Conservation (phyloP, 2,888 invertebrate species). For the Cephonodes hylas region DNA sequence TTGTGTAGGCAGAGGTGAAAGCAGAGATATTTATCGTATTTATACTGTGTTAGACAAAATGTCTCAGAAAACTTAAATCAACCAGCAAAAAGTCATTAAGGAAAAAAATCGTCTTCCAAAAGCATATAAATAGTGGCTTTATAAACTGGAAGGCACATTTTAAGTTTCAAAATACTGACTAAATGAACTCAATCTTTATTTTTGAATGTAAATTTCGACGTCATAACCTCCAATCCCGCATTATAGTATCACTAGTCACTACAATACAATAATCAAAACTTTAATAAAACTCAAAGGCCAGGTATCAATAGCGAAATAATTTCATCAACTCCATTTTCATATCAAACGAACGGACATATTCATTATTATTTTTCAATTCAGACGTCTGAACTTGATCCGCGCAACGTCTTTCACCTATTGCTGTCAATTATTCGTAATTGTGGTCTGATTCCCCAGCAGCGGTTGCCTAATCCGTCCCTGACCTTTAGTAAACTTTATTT, state of each 20-base stretch:
- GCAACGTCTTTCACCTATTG: constrained; percentile 16
- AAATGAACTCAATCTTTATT: no score
- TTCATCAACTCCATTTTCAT: background rate
- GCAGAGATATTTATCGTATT: no score
- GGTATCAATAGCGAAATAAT: background rate
- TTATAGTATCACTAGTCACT: background rate
- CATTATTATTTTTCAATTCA: constrained; percentile 7
- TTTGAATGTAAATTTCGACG: background rate
- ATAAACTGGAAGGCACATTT: no score
- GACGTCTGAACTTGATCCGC: constrained; percentile 11
- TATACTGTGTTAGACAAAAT: no score
- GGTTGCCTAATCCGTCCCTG: constrained; percentile 15
- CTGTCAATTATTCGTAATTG: constrained; percentile 17
- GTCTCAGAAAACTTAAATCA: no score
- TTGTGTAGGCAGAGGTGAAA: no score
- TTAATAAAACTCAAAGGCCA: background rate
- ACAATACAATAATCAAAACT: background rate
- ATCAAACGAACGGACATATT: background rate
- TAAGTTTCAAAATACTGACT: no score
- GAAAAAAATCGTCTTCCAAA: no score
- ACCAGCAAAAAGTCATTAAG: no score
- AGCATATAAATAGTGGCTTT: no score
- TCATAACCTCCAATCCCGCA: background rate
- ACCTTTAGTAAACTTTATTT: constrained; percentile 15
- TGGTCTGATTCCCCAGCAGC: constrained; percentile 11